Base-by-base conservation (phyloP, 2,888 invertebrate species). In the Campoletis raptor region DNA sequence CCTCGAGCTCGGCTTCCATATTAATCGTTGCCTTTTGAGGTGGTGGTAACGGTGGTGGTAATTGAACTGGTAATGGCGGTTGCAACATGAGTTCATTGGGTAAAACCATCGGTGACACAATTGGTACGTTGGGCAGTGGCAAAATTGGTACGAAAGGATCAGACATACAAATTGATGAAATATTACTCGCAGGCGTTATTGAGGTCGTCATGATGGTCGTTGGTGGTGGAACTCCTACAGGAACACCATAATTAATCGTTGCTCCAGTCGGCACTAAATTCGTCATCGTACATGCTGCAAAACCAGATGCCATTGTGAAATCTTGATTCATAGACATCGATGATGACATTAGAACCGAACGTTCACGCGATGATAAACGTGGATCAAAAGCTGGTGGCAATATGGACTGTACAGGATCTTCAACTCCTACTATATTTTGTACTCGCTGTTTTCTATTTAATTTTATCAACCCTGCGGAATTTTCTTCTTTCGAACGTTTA, bases 1-100 rank as follows among this genome's bases (percentile, higher is more conserved):
- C 94, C 52, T 90, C 91, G 4, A 93, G 86, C 18, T 91, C 93
- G 36, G 92, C 92, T 4, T 92, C 91, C 67, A 91, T 89, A 54
- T 86, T 90, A 76, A 83, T 77, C 6, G 36, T 45, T 0, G 87
- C 36, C 2, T 85, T 73, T 3, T 76, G 72, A 0, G 84, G 87
- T 5, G 87, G 81, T 15, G 84, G 80, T 24, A 21, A 21, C 15
- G 66, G 52, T 6, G 36, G 52, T 0, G 72, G 52, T 40, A 37
- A 36, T 48, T 69, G 73, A 1, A 67, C 57, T 4, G 88, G 83
- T 7, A 74, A 57, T 5, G 86, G 86, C 4, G 89, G 87, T n/a
- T 54, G 83, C n/a, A 79, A 9, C 42, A 83, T 6, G 9, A 81
- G 70, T 36, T 86, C 85, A 9, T 52, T 78, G 6, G 83, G 54